A percentile compares a stretch with the other conserved stretches of the same genome.
phyloP scores from a whole-genome alignment of 92 coral and sea anemone genomes.

The Porites lobata region DNA sequence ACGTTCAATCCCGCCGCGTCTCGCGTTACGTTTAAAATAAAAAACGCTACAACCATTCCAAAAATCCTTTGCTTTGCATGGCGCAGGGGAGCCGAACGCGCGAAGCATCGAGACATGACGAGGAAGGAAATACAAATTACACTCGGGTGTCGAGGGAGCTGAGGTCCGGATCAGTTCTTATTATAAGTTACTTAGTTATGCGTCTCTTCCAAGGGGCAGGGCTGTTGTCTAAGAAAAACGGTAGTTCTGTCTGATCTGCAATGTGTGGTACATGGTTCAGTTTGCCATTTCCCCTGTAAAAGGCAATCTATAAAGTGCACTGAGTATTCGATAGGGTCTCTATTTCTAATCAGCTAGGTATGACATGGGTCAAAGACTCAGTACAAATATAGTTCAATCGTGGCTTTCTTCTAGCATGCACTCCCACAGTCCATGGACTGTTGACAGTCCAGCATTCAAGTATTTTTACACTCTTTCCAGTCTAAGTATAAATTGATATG shows the following conservation, averaged over 20 bases:
- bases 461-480: no score
- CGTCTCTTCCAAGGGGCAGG: background rate
- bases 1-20: background rate
- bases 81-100: background rate
- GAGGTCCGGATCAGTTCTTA: background rate
- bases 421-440: no score
- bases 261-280: background rate
- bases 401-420: no score
- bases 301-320: background rate
- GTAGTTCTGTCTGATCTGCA: background rate
- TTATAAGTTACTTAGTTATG: background rate
- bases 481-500: no score
- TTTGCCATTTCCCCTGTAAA: background rate
- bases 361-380: no score
- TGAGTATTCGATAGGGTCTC: no score
- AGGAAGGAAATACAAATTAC: slow-evolving; percentile 10
- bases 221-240: background rate
- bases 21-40: background rate
- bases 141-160: background rate
- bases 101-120: background rate
- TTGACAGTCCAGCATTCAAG: no score
- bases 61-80: background rate
- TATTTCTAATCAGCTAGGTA: no score
- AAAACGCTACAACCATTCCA: background rate
- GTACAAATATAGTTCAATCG: no score